phyloP scores from a whole-genome alignment of 2,113 vertebrate species.

The Lasiurus borealis region DNA sequence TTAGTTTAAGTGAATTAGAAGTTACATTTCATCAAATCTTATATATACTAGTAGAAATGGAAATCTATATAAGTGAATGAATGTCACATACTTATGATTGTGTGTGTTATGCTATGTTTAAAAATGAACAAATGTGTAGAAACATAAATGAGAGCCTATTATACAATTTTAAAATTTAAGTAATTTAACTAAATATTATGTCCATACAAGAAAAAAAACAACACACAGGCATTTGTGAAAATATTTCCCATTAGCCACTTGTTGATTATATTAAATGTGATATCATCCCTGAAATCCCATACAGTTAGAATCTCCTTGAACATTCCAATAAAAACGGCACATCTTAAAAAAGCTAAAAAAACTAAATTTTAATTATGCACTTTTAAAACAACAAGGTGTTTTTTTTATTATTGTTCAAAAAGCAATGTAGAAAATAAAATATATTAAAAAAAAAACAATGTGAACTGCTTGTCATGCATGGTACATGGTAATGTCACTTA shows the following conservation, averaged over 20 bases:
- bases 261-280: background rate
- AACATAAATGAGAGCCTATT: background rate
- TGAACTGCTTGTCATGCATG: background rate
- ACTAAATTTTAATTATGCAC: background rate
- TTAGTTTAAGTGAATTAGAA: background rate
- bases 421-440: background rate
- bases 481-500: background rate
- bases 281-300: background rate
- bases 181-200: background rate
- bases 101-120: background rate
- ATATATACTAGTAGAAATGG: background rate
- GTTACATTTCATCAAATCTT: background rate
- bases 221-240: background rate
- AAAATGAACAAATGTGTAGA: background rate
- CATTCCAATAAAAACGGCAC: background rate
- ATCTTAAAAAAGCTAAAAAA: background rate
- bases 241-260: background rate
- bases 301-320: background rate
- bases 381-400: too few species aligned
- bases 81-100: background rate
- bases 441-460: background rate
- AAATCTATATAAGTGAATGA: background rate
- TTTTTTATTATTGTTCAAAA: background rate
- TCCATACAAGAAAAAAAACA: background rate
- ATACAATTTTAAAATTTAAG: constrained; percentile 1